Percentiles rank a stretch among this genome's conserved stretches.
phyloP scores from a whole-genome alignment of 2,888 invertebrate genomes.

The Metalampra italica region DNA sequence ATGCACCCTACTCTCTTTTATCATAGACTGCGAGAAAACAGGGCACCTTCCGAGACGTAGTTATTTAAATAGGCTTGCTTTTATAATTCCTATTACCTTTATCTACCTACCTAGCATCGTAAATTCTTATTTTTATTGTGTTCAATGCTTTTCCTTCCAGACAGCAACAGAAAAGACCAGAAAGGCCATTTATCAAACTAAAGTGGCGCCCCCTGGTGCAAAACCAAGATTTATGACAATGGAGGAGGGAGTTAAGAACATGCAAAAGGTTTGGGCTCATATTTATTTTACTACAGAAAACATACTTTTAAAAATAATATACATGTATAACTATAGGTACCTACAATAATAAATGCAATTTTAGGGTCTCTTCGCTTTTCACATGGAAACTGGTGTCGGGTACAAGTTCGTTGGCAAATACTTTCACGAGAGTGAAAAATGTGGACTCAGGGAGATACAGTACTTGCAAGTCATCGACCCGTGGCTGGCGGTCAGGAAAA shows the following conservation, averaged over 20 bases:
- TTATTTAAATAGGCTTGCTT: too few relatives aligned
- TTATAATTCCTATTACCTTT: too few relatives aligned
- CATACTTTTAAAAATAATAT: too few relatives aligned
- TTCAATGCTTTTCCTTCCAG: conserved; percentile 57
- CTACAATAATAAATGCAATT: too few relatives aligned
- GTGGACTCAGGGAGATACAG: conserved; percentile 82
- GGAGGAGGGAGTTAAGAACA: conserved; percentile 79
- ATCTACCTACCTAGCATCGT: too few relatives aligned
- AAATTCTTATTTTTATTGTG: too few relatives aligned
- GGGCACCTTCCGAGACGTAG: too few relatives aligned
- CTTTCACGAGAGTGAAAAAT: conserved; percentile 84
- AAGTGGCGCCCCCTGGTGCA: conserved; percentile 80
- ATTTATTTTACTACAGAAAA: too few relatives aligned
- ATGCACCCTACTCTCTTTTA: too few relatives aligned
- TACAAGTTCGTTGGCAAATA: conserved; percentile 83
- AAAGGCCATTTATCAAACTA: conserved; percentile 80
- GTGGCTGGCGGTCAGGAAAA: conserved; percentile 80
- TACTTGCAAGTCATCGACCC: conserved; percentile 81
- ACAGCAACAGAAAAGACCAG: conserved; percentile 81
- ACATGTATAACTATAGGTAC: too few relatives aligned
- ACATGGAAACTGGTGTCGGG: conserved; percentile 81
- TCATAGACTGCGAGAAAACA: too few relatives aligned
- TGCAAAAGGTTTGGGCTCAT: conserved; percentile 58
- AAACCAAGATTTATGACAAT: conserved; percentile 77
- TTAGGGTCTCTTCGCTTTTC: conserved; percentile 82